Conservation (phyloP, 2,888 invertebrate genomes). For the Nephrotoma flavescens region DNA sequence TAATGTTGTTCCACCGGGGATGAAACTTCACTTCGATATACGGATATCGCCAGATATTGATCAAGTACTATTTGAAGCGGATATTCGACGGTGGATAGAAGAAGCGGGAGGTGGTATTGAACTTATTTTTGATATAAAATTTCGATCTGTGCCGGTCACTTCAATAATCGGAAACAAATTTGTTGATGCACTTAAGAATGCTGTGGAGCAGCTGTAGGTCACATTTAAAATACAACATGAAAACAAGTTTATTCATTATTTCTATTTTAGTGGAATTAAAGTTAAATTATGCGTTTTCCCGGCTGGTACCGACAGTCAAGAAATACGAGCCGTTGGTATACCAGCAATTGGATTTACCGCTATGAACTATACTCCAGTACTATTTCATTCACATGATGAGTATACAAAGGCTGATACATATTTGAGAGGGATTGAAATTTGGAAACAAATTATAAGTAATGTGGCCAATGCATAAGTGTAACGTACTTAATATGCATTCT, state of each 20-base stretch:
- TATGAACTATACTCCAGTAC: conserved; percentile 67
- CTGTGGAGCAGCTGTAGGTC: conserved; percentile 43
- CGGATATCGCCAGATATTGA: conserved; percentile 45
- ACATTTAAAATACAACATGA: not conserved
- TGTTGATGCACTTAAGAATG: conserved; percentile 42
- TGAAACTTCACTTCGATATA: conserved; percentile 50
- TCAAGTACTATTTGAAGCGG: conserved; percentile 40
- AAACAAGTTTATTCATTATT: not conserved
- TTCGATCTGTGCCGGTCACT: conserved; percentile 42
- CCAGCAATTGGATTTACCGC: conserved; percentile 87
- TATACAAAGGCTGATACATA: conserved; percentile 63
- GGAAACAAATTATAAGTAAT: conserved; percentile 20
- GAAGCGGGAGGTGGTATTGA: conserved; percentile 62
- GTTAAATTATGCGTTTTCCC: conserved; percentile 47
- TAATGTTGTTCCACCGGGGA: conserved; percentile 63
- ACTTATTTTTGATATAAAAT: conserved; percentile 49
- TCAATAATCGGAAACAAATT: conserved; percentile 36
- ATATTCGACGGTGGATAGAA: conserved; percentile 40
- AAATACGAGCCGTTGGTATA: conserved; percentile 51
- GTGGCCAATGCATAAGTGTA: not conserved
- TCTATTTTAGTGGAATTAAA: conserved; percentile 17
- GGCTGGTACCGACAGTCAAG: conserved; percentile 66
- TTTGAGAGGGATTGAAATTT: conserved; percentile 68
- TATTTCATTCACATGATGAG: conserved; percentile 87
- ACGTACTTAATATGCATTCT: no score